Evolutionary conservation across 2,797 vertebrate genomes (phyloP).

Genomic region (Pipistrellus kuhlii): DNA sequence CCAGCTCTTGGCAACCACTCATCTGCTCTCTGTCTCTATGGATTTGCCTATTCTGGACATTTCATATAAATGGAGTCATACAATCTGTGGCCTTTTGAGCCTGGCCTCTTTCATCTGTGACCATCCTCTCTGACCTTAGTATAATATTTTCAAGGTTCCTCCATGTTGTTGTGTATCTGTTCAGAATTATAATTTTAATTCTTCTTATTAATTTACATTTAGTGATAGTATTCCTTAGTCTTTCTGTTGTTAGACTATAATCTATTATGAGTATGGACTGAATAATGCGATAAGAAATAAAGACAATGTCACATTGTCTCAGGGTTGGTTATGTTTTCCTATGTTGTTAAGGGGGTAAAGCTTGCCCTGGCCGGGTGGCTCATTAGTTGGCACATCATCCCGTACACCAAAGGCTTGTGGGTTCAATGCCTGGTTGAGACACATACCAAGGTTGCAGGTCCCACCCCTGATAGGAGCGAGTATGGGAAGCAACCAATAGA

Average conservation of each 20-base stretch:
- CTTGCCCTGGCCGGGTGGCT: background rate
- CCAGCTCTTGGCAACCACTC: background rate
- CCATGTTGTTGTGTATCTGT: background rate
- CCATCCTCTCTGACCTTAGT: no score
- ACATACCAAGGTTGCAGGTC: background rate
- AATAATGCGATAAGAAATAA: slow-evolving; percentile 10
- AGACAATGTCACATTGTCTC: background rate
- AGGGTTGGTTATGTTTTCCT: background rate
- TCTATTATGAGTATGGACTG: background rate
- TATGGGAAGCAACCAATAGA: background rate
- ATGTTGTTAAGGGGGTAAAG: background rate
- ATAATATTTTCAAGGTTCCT: background rate
- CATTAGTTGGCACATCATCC: background rate
- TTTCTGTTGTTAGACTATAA: background rate
- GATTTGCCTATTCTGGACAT: background rate
- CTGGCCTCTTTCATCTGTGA: background rate
- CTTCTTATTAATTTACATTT: background rate
- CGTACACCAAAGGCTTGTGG: background rate
- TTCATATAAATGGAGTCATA: background rate
- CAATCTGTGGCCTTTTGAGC: background rate
- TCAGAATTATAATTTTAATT: slow-evolving; percentile 8
- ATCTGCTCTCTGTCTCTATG: background rate
- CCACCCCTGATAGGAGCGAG: background rate
- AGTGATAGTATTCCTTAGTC: background rate
- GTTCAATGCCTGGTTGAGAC: background rate